phyloP scores from a whole-genome alignment of 2,113 vertebrate genomes.

The Pomatorhinus ruficollis region DNA sequence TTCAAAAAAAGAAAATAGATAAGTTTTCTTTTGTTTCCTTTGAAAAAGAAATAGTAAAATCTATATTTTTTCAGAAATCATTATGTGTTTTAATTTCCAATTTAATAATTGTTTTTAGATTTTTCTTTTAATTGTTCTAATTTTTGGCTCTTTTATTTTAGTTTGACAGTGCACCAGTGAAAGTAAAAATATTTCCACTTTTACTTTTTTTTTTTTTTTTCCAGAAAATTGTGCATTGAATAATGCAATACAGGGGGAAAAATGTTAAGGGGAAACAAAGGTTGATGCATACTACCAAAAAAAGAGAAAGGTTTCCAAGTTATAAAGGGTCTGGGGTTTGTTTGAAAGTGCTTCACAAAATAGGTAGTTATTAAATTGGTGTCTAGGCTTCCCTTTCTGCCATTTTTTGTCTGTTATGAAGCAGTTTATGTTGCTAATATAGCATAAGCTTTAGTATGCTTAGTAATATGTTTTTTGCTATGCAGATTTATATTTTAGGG shows the following conservation, averaged over 20 bases:
- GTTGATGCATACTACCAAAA: not conserved
- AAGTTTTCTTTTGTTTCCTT: not conserved
- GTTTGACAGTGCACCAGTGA: not conserved
- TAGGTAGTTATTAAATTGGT: not conserved
- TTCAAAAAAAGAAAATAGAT: not conserved
- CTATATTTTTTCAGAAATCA: not conserved
- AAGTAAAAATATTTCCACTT: not conserved
- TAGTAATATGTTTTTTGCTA: not conserved
- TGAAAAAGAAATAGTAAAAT: not conserved
- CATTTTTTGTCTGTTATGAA: not conserved
- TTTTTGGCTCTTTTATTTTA: not conserved
- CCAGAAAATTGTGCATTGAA: not conserved
- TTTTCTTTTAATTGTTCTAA: not conserved
- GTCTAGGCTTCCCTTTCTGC: not conserved
- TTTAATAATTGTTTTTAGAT: not conserved
- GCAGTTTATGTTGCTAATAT: not conserved
- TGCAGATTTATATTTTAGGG: not conserved
- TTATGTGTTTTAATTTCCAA: not conserved
- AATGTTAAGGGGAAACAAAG: not conserved
- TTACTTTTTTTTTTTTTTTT: rapidly evolving
- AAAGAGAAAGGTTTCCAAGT: not conserved
- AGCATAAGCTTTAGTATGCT: not conserved
- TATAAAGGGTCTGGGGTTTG: not conserved
- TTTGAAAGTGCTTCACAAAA: not conserved
- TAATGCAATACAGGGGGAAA: not conserved